Conservation (phyloP, 1,140 invertebrate genomes). For the Drosophila kurseongensis region DNA sequence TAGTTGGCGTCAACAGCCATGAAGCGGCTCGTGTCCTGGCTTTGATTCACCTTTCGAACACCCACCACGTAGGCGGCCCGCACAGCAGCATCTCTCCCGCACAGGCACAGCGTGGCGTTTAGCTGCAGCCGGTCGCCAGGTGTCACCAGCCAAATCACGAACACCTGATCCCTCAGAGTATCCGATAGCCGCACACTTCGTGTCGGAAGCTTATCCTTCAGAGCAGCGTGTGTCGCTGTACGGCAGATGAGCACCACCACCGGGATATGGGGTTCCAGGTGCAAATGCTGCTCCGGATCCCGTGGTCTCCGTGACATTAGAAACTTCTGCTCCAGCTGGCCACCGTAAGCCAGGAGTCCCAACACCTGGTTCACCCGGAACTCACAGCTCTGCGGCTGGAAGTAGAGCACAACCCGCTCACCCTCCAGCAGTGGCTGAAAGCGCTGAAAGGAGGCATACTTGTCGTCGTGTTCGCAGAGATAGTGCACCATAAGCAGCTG, state of each 20-base stretch:
- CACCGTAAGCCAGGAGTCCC: constrained; percentile 45
- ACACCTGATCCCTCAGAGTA: constrained; percentile 24
- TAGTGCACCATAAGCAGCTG: constrained; percentile 68
- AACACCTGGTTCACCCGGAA: constrained; percentile 45
- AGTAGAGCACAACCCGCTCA: constrained; percentile 37
- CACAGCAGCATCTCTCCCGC: constrained; percentile 48
- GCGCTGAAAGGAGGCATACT: neutral
- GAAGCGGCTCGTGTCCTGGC: constrained; percentile 22
- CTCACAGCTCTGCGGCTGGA: constrained; percentile 18
- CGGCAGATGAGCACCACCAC: constrained; percentile 59
- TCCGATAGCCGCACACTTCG: neutral
- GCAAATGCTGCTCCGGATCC: constrained; percentile 6
- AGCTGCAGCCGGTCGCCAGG: constrained; percentile 30
- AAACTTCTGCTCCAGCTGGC: constrained; percentile 3
- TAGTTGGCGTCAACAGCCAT: constrained; percentile 37
- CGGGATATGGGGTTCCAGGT: constrained; percentile 39
- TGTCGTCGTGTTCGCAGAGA: constrained; percentile 48
- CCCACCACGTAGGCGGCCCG: constrained; percentile 3
- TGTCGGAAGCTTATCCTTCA: neutral
- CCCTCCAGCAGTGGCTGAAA: constrained; percentile 35
- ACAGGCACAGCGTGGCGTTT: constrained; percentile 36
- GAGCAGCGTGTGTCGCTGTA: constrained; percentile 8
- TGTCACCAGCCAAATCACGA: constrained; percentile 62
- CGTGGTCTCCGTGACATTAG: neutral
- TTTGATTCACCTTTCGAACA: constrained; percentile 20